Percentiles rank a stretch among this genome's conserved stretches.
phyloP scores from a whole-genome alignment of 2,888 invertebrate species.

The Copidosoma aretas region DNA sequence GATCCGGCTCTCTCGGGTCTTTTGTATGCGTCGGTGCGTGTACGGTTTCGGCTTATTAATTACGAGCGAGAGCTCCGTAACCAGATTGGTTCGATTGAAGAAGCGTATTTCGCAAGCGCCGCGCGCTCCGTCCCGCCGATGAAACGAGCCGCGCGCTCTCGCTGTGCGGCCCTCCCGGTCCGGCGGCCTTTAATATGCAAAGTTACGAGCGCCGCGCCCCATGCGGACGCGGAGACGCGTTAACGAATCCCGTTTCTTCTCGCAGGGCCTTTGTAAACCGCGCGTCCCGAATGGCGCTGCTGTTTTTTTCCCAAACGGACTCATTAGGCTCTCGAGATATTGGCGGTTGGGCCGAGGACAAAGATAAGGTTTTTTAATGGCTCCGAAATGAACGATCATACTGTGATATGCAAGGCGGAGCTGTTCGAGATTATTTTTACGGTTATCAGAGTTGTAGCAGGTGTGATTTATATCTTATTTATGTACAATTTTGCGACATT shows the following conservation, averaged over 20 bases:
- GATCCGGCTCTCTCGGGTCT: conserved; percentile 29
- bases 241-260: conserved; percentile 24
- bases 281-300: no score
- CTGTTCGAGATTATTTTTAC: no score
- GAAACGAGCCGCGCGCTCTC: conserved; percentile 39
- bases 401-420: no score
- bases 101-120: conserved; percentile 27
- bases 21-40: background rate
- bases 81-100: conserved; percentile 46
- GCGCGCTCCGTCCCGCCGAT: conserved; percentile 22
- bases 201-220: conserved; percentile 36
- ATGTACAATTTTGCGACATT: no score
- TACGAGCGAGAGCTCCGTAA: conserved; percentile 11
- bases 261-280: no score
- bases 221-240: background rate
- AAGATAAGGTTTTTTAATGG: no score
- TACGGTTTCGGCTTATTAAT: conserved; percentile 31
- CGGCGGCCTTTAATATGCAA: conserved; percentile 57
- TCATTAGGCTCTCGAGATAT: no score
- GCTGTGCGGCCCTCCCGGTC: conserved; percentile 6
- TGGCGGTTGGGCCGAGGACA: no score
- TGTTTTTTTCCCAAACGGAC: no score
- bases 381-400: no score
- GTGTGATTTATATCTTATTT: no score
- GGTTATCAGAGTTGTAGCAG: no score